These are phyloP conservation scores for Latheticus oryzae DNA, from an alignment of 2,888 invertebrate species.

Conservation along the genomic window DNA sequence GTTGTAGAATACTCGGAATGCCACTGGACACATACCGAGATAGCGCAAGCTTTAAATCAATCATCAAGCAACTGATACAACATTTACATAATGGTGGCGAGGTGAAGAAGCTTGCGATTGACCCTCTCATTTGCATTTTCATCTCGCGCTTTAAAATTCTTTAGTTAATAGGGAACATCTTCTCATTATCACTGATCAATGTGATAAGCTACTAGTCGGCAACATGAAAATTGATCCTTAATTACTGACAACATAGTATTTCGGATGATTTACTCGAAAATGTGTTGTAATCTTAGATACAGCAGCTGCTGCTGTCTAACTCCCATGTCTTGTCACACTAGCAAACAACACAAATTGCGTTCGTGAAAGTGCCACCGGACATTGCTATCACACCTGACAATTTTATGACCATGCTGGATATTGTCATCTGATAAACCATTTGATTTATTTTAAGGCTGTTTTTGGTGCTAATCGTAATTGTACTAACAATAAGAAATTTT, in stretches of 20 bases:
- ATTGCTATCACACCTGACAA: constrained; percentile 50
- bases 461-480: constrained; percentile 36
- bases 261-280: constrained; percentile 24
- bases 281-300: constrained; percentile 12
- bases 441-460: constrained; percentile 29
- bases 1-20: constrained; percentile 51
- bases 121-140: constrained; percentile 52
- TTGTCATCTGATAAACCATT: constrained; percentile 47
- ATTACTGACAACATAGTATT: constrained; percentile 13
- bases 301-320: constrained; percentile 34
- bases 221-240: constrained; percentile 28
- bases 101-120: constrained; percentile 52
- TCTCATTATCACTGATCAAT: constrained; percentile 19
- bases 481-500: neutral
- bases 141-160: constrained; percentile 35
- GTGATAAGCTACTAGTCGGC: constrained; percentile 18
- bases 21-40: constrained; percentile 53
- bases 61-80: constrained; percentile 57
- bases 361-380: constrained; percentile 54
- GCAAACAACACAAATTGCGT: constrained; percentile 51
- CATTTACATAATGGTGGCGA: constrained; percentile 57
- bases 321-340: constrained; percentile 44
- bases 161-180: constrained; percentile 5
- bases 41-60: constrained; percentile 55
- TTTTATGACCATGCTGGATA: constrained; percentile 47